A percentile compares a stretch with the other conserved stretches of the same genome.
Evolutionary conservation across 2,113 vertebrate genomes (phyloP).

Genomic region (Nothobranchius furzeri): DNA sequence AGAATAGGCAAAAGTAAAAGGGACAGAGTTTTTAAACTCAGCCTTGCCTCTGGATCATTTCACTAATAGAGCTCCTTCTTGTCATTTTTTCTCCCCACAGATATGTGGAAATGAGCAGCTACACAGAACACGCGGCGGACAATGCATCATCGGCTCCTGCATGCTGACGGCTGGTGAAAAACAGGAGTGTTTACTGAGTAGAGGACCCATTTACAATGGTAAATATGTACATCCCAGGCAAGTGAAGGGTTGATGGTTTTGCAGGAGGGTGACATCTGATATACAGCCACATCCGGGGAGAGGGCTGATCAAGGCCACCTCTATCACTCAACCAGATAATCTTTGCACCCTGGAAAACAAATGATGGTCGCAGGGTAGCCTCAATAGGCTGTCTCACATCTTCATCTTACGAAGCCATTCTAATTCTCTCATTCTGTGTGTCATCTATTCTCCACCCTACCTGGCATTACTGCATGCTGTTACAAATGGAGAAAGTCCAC

Average conservation of each 20-base stretch:
- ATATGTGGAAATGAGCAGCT: slow-evolving; percentile 64
- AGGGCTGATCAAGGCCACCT: slow-evolving; percentile 75
- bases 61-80: slow-evolving; percentile 33
- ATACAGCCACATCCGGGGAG: slow-evolving; percentile 57
- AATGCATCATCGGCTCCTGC: slow-evolving; percentile 48
- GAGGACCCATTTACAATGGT: slow-evolving; percentile 67
- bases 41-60: slow-evolving; percentile 40
- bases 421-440: neutral
- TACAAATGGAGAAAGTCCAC: slow-evolving; percentile 11
- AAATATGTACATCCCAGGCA: slow-evolving; percentile 69
- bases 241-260: slow-evolving; percentile 69
- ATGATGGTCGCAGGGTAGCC: slow-evolving; percentile 49
- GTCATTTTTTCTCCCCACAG: slow-evolving; percentile 34
- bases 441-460: neutral
- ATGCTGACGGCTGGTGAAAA: slow-evolving; percentile 55
- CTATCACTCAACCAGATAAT: slow-evolving; percentile 78
- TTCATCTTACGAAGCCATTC: slow-evolving; percentile 49
- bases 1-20: slow-evolving; percentile 11
- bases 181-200: slow-evolving; percentile 66
- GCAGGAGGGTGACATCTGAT: slow-evolving; percentile 70
- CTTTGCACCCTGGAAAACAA: slow-evolving; percentile 66
- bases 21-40: slow-evolving; percentile 36
- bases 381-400: slow-evolving; percentile 58
- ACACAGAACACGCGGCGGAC: slow-evolving; percentile 41
- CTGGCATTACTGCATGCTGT: slow-evolving; percentile 1